Evolutionary conservation across 2,888 invertebrate genomes (phyloP), one percentile per base, ranked within the genome.

Genomic region (Punctoribates punctum): DNA sequence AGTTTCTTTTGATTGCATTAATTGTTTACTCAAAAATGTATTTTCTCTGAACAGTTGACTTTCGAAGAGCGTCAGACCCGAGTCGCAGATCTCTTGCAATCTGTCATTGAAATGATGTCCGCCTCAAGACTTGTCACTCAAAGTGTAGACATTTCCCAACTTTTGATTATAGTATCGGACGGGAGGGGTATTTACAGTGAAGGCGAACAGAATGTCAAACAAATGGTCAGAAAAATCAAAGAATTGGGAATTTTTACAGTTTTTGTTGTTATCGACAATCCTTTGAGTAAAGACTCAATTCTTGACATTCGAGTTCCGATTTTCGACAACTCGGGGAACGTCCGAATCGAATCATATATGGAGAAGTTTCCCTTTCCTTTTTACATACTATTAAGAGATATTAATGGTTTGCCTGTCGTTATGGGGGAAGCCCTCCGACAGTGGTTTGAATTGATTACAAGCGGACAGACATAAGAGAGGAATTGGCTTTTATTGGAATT

Each of bases 291-390:
- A 88, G 91, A 92, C 84, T 97, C 97, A 0, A 92, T 99, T 81
- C 85, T 93, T 81, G 94, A 98, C 83, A 93, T 96, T 81, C 88
- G 90, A 79, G 89, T 91, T 81, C 92, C 94, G 0, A 84, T 90
- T 20, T 90, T 92, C 82, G 86, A 87, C 80, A 62, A 20, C 27
- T 86, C 86, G 4, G 87, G 87, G 42, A 86, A 88, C 20, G 82
- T 88, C 5, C 87, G 87, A 70, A 90, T 95, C 81, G 88, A 88
- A 80, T 89, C 91, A 0, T 98, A 98, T 83, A 89, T 99, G 87
- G 96, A 97, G 82, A 89, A 88, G 72, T 99, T 99, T 85, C 99
- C 99, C 0, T 99, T 99, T 84, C 96, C 97, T 0, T 98, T 94
- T 86, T 99, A 99, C 84, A 88, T 99, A 73, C 91, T 99, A 81